phyloP scores from a whole-genome alignment of 2,113 vertebrate species.

The Helogale parvula region DNA sequence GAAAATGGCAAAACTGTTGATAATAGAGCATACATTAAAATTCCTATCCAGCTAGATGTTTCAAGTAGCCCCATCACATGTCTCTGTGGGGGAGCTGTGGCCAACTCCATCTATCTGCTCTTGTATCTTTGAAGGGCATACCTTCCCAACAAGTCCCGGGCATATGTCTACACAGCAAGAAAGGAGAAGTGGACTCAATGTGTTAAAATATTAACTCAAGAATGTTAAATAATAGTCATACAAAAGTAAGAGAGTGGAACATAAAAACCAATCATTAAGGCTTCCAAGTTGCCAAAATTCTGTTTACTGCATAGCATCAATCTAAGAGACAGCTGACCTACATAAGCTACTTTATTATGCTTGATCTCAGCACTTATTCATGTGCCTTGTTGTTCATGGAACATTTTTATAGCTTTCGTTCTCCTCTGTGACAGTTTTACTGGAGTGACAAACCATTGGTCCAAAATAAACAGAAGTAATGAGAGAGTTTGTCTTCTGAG shows the following conservation, averaged over 20 bases:
- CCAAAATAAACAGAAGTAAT: conserved; percentile 41
- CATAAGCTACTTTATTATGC: not conserved
- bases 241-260: conserved; percentile 24
- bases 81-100: not conserved
- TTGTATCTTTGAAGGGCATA: not conserved
- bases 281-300: conserved; percentile 19
- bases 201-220: conserved; percentile 26
- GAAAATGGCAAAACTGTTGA: not conserved
- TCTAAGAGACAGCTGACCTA: conserved; percentile 24
- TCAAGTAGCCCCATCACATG: not conserved
- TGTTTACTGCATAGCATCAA: conserved; percentile 33
- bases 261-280: not conserved
- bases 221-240: conserved; percentile 16
- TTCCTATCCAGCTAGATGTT: not conserved
- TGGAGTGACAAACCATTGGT: not conserved
- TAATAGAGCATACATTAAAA: not conserved
- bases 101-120: not conserved
- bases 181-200: not conserved
- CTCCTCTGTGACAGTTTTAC: conserved; percentile 49
- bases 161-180: not conserved
- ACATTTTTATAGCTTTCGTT: conserved; percentile 57
- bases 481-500: conserved; percentile 38
- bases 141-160: not conserved
- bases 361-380: conserved; percentile 29
- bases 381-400: conserved; percentile 11